Evolutionary conservation across 2,888 invertebrate genomes (phyloP).

Genomic region (Amphimallon solstitiale): DNA sequence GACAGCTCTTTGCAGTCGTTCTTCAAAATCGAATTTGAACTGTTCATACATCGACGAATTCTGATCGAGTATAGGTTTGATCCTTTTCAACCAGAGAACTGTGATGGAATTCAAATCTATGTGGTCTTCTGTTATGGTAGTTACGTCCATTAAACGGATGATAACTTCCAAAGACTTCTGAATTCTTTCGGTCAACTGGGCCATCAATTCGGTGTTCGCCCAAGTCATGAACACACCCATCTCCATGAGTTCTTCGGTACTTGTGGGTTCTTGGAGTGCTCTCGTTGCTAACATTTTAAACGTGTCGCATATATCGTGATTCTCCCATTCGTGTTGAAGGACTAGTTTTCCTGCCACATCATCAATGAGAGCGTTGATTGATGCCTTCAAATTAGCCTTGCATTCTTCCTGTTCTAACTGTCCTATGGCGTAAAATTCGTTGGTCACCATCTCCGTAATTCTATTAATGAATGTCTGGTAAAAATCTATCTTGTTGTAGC

Average conservation of each 20-base stretch:
- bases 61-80: conserved; percentile 82
- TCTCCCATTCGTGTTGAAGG: conserved; percentile 72
- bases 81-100: conserved; percentile 83
- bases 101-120: conserved; percentile 83
- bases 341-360: conserved; percentile 73
- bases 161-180: conserved; percentile 73
- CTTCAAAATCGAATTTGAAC: conserved; percentile 87
- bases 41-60: conserved; percentile 84
- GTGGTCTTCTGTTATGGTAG: conserved; percentile 78
- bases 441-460: conserved; percentile 71
- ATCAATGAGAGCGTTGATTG: conserved; percentile 69
- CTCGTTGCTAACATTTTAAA: conserved; percentile 77
- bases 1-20: conserved; percentile 75
- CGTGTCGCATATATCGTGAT: conserved; percentile 74
- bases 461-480: conserved; percentile 71
- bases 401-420: conserved; percentile 72
- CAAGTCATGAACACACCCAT: conserved; percentile 80
- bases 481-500: conserved; percentile 70
- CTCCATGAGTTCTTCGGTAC: conserved; percentile 83
- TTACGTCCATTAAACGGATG: conserved; percentile 79
- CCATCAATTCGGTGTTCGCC: conserved; percentile 78
- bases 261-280: conserved; percentile 78
- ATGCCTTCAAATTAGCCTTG: conserved; percentile 69
- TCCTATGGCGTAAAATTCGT: conserved; percentile 75
- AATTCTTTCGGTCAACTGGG: conserved; percentile 76